Evolutionary conservation across 2,888 invertebrate genomes (phyloP).

Genomic region (Adelognathus sp.): DNA sequence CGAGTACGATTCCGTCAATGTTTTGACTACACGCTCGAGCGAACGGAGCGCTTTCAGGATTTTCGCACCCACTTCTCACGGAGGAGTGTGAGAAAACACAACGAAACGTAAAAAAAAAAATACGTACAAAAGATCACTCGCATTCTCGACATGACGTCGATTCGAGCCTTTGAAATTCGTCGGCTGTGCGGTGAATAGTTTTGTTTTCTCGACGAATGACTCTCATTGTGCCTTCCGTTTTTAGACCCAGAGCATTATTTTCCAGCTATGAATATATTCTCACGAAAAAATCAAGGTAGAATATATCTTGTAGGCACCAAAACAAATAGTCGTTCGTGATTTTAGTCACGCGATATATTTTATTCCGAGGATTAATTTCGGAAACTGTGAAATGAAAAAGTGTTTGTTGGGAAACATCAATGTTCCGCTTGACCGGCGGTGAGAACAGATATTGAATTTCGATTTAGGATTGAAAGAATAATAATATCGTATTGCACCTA

Average conservation of each 20-base stretch:
- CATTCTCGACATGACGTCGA: neutral
- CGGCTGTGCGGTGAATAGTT: neutral
- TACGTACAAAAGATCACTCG: neutral
- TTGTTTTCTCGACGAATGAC: constrained; percentile 29
- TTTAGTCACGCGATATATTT: neutral
- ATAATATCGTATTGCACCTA: neutral
- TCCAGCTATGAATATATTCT: neutral
- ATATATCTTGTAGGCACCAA: too few species aligned
- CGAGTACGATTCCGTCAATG: constrained; percentile 27
- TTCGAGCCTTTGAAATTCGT: constrained; percentile 18
- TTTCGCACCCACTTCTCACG: constrained; percentile 30
- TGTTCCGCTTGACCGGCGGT: too few species aligned
- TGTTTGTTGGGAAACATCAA: too few species aligned
- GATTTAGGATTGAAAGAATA: neutral
- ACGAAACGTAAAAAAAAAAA: neutral
- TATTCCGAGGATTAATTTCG: neutral
- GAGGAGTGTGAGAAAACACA: neutral
- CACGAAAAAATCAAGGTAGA: too few species aligned
- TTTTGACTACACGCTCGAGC: constrained; percentile 24
- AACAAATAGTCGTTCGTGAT: too few species aligned
- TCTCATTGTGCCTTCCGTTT: constrained; percentile 22
- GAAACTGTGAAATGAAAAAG: too few species aligned
- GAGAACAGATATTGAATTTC: too few species aligned
- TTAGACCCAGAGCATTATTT: constrained; percentile 15
- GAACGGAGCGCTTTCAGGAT: constrained; percentile 24